Percentiles rank a stretch among this genome's conserved stretches.
phyloP scores from a whole-genome alignment of 2,113 vertebrate genomes.

The Atlantisia rogersi region DNA sequence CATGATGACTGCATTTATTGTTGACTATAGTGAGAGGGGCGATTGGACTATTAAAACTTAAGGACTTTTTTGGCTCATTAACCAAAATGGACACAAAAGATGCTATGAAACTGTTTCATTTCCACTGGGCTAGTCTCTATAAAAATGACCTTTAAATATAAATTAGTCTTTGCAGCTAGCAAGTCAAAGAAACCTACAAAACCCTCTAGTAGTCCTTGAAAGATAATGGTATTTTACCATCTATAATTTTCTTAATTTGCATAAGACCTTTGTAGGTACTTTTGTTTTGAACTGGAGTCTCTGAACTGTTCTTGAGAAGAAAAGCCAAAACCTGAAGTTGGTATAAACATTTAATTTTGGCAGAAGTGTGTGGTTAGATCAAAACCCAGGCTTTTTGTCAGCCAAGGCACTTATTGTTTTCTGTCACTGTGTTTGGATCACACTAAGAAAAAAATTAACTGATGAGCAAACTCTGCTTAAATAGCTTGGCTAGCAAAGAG shows the following conservation, averaged over 20 bases:
- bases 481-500: slow-evolving; percentile 20
- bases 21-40: background rate
- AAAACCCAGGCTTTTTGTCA: background rate
- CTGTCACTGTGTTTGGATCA: slow-evolving; percentile 22
- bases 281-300: background rate
- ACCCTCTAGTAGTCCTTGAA: background rate
- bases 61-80: slow-evolving; percentile 1
- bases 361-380: background rate
- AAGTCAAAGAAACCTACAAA: background rate
- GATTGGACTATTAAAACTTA: background rate
- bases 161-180: background rate
- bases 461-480: background rate
- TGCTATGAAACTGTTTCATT: background rate
- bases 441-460: slow-evolving; percentile 11
- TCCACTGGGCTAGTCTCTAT: background rate
- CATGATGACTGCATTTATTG: background rate
- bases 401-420: slow-evolving; percentile 34
- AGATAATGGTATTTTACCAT: background rate
- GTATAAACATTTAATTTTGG: background rate
- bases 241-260: background rate
- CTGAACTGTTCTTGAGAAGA: background rate
- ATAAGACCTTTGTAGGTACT: background rate
- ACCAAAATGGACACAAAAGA: background rate
- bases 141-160: background rate
- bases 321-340: background rate